Base-by-base conservation (phyloP, 2,797 vertebrate genomes). In the Atherinosoma microstoma region DNA sequence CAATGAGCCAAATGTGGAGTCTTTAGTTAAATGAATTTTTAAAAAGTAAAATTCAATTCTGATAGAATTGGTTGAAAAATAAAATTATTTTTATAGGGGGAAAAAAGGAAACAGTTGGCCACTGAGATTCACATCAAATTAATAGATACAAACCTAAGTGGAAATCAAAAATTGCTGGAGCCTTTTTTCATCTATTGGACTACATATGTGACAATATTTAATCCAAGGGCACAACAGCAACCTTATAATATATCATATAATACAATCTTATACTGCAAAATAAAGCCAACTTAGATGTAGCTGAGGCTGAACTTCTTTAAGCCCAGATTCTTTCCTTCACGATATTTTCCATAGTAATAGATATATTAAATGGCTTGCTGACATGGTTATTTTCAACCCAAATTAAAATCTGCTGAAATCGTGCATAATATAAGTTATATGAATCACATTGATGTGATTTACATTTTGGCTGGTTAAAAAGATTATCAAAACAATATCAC, bases 401-500 rank as follows among this genome's bases (percentile, higher is more conserved):
- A 35, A 35, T 40, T 11, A 15, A 15, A 40, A 40, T 40, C 13
- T 40, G 38, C 38, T 40, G 2, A 40, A 13, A 11, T 36, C 10
- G 10, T 36, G 10, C 9, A 13, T 15, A 40, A 40, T 40, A 40
- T 13, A 40, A 40, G 6, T 47, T 47, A 20, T 45, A 6, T 5
- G 42, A 18, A 47, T 5, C 16, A 45, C 40, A 18, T 45, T 45
- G 16, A 45, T 18, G 40, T 45, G 16, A 45, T 16, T 18, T 45
- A 45, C 16, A 5, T 45, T 45, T 45, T 45, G 6, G 16, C 18
- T 45, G 20, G 45, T 47, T 47, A 20, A 8, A 47, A 47, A 20
- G 45, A 40, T 30, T 0, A 67, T 67, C 56, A 12, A 73, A 80
- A 61, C 53, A 47, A 54, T 35, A 40, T 40, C 12, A 40, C 13